These are phyloP conservation scores for Todus mexicanus DNA, from an alignment of 2,797 vertebrate genomes.

Conservation along the genomic window DNA sequence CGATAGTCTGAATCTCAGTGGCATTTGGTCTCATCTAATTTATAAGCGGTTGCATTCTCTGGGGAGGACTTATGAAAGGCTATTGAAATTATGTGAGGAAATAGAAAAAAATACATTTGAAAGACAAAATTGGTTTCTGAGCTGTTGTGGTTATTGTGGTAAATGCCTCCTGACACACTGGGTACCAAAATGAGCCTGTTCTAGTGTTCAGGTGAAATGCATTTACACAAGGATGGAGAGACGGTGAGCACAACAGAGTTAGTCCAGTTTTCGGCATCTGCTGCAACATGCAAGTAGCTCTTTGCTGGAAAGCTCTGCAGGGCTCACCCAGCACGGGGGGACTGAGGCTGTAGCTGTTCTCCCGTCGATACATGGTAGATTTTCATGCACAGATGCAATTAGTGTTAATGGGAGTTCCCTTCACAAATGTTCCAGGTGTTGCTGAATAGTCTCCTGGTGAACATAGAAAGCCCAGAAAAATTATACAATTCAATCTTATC, in stretches of 20 bases:
- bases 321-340: background rate
- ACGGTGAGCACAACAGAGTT: fast-evolving
- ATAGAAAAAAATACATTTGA: background rate
- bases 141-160: background rate
- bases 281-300: background rate
- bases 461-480: background rate
- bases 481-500: fast-evolving
- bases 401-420: background rate
- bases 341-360: background rate
- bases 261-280: background rate
- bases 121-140: background rate
- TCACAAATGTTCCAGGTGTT: background rate
- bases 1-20: background rate
- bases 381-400: background rate
- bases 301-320: background rate
- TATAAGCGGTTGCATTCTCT: background rate
- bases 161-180: background rate
- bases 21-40: background rate
- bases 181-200: background rate
- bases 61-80: background rate
- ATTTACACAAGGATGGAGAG: background rate
- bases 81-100: background rate
- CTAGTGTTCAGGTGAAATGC: background rate
- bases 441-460: background rate
- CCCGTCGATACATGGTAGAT: background rate